Base-by-base conservation (phyloP, 2,797 vertebrate species). In the Channa striata region DNA sequence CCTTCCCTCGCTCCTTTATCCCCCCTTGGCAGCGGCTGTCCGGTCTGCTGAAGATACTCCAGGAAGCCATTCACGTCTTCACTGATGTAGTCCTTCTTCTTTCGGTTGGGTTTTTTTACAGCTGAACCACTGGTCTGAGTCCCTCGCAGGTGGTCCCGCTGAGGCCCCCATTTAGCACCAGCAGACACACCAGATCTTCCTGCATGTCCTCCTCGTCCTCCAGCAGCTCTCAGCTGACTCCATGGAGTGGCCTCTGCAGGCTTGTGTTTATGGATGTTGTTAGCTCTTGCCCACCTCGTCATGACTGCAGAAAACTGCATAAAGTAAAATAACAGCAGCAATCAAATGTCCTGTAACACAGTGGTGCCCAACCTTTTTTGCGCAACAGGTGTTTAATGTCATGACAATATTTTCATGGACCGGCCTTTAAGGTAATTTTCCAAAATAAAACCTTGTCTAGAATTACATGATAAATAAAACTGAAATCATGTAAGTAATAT, bases 1-100 rank as follows among this genome's bases (percentile, higher is more conserved):
- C 34, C 74, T 5, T 63, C 51, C 13, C 23, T 30, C 8, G 59
- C 44, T 14, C 74, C 59, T 4, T 9, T n/a, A 0, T 46, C 25
- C 0, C 76, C 84, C 21, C 8, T 54, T 21, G 89, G 91, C 63
- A 71, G 58, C 0, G 40, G 11, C 65, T 68, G 82, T 2, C 81
- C 87, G 2, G 64, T 91, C 75, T 92, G 85, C 75, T 92, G 84
- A n/a, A 97, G 84, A 77, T 88, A 93, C 8, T 94, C 95, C 82
- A 94, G 67, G 68, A 97, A 99, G 0, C 97, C 97, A 23, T 98
- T 99, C 13, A 97, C 96, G 34, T 98, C 97, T 21, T 95, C 93
- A 43, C 90, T 94, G 36, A 77, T 54, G 25, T 96, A 96, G 0
- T 94, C 94, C 62, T 94, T 95, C 72, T 95, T 96, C 78, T 89